Evolutionary conservation across 2,797 vertebrate genomes (phyloP).

Genomic region (Hippocampus kuda): DNA sequence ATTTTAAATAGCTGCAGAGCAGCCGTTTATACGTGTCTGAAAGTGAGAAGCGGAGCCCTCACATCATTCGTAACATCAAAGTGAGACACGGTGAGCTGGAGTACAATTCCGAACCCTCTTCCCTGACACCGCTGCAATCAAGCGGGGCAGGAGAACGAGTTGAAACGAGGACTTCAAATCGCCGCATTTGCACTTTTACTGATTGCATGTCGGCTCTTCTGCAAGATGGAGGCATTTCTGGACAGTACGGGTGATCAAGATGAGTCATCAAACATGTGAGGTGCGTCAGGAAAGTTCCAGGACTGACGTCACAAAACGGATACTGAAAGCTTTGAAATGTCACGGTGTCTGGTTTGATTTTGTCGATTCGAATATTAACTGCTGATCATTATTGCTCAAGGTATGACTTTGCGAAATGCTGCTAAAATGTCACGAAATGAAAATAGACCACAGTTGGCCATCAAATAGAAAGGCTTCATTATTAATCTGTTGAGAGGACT

Average conservation of each 20-base stretch:
- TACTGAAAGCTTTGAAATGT: too few relatives aligned
- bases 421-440: not conserved
- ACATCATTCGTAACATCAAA: constrained; percentile 44
- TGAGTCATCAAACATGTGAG: not conserved
- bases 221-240: constrained; percentile 35
- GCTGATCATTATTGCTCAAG: not conserved
- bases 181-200: constrained; percentile 60
- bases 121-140: constrained; percentile 51
- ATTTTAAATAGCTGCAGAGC: not conserved
- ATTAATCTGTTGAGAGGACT: not conserved
- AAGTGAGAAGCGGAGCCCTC: constrained; percentile 22
- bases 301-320: too few relatives aligned
- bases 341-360: too few relatives aligned
- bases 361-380: too few relatives aligned
- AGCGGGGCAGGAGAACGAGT: constrained; percentile 42
- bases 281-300: constrained; percentile 6
- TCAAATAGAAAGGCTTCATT: not conserved
- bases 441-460: constrained; percentile 1
- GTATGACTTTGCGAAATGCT: constrained; percentile 21
- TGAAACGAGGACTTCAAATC: constrained; percentile 46
- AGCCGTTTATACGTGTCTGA: constrained; percentile 9
- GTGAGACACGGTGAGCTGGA: constrained; percentile 48
- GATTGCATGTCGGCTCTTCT: constrained; percentile 41
- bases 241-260: constrained; percentile 18
- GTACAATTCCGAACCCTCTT: constrained; percentile 53